These are phyloP conservation scores for Pseudanteris insignis DNA, from an alignment of 2,888 invertebrate genomes.

Conservation along the genomic window DNA sequence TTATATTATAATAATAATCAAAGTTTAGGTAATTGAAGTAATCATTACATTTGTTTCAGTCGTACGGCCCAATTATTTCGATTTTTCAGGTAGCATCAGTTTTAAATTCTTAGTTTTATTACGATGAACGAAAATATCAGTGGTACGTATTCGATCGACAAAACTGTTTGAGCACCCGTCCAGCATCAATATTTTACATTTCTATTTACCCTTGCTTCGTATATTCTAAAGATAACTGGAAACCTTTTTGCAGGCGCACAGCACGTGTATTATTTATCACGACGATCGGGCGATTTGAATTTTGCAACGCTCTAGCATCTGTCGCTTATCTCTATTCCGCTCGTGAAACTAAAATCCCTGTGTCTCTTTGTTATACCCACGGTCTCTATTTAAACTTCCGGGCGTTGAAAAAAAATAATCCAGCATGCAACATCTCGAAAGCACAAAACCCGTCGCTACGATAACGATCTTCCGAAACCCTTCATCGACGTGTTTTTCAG, in stretches of 20 bases:
- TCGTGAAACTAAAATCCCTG: slow-evolving; percentile 24
- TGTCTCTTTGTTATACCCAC: slow-evolving; percentile 21
- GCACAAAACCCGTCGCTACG: slow-evolving; percentile 16
- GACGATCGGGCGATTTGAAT: slow-evolving; percentile 49
- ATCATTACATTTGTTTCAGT: too few species aligned
- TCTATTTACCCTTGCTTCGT: slow-evolving; percentile 15
- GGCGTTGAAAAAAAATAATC: slow-evolving; percentile 11
- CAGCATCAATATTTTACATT: slow-evolving; percentile 52
- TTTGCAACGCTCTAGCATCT: slow-evolving; percentile 42
- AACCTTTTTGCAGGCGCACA: slow-evolving; percentile 31
- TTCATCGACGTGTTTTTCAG: slow-evolving; percentile 7
- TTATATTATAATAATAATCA: too few species aligned
- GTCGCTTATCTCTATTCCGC: slow-evolving; percentile 40
- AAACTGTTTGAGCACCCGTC: slow-evolving; percentile 6
- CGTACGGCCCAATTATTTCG: too few species aligned
- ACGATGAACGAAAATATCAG: not conserved
- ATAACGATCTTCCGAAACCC: slow-evolving; percentile 21
- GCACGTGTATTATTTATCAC: slow-evolving; percentile 48
- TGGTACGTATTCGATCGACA: slow-evolving; percentile 13
- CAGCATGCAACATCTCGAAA: slow-evolving; percentile 24
- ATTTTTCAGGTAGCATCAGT: too few species aligned
- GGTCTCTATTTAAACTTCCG: slow-evolving; percentile 35
- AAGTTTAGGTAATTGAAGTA: too few species aligned
- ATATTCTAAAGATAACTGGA: slow-evolving; percentile 34
- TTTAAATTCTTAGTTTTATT: too few species aligned